Evolutionary conservation across 2,888 invertebrate genomes (phyloP), one percentile per base, ranked within the genome.

Genomic region (Papilio demoleus): DNA sequence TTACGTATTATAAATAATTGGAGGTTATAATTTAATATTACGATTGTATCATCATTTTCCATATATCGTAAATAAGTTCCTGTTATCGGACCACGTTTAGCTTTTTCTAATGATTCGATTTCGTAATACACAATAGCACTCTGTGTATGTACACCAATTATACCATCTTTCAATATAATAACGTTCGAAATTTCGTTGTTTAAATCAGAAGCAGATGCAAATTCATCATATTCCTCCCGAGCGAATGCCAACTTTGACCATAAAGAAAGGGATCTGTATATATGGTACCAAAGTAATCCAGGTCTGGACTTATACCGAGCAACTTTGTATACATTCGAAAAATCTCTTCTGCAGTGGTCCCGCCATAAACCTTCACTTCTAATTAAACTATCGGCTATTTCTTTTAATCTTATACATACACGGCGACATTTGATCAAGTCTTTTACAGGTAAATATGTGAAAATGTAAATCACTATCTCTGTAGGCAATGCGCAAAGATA

Each of bases 261-360:
- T 0, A 89, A 75, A 0, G 80, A 68, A 0, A 92, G 62, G 0
- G 88, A 87, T 4, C 83, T 80, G 67, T 90, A 92, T 4, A 91
- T 73, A 70, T 86, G 74, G 61, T 75, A 84, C 87, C 87, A 90
- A 0, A 71, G 60, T 0, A 85, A 42, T 0, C 80, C 79, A 0
- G 74, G 59, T 0, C 74, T 75, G 0, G 82, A 70, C 47, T 88
- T 89, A 1, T 65, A 58, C 1, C 80, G 75, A 0, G 88, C 89
- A 0, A 68, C 56, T 45, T 70, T 56, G 34, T 79, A 87, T 0
- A 83, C 65, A 0, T 70, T 68, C 0, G 65, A 68, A 31, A 79
- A 92, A 22, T 92, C 88, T 0, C 36, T 56, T 67, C 71, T 71
- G 68, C 90, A 90, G 58, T 81, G 71, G 11, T 70, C 68, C 4